A percentile compares a stretch with the other conserved stretches of the same genome.
Conservation (phyloP, 2,797 vertebrate species). For the Notolepis coatsorum region DNA sequence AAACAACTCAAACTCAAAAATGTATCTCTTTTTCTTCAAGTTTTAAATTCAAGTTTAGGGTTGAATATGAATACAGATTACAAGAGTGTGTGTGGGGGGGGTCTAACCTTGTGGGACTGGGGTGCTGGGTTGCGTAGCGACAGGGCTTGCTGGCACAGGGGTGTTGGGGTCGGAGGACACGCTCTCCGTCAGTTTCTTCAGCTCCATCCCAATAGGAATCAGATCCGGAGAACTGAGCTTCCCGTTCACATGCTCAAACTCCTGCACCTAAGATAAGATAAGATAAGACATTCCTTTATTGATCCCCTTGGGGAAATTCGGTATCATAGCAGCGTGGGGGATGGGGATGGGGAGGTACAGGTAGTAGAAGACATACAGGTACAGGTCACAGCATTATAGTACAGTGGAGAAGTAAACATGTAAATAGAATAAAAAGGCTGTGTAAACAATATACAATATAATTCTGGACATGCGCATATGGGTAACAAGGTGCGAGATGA, state of each 20-base stretch:
- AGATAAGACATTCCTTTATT: no score
- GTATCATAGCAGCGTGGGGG: no score
- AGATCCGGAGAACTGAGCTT: conserved; percentile 95
- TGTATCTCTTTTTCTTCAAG: background rate
- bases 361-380: no score
- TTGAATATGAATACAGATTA: no score
- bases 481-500: no score
- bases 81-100: background rate
- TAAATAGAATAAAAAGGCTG: no score
- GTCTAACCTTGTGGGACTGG: conserved; percentile 84
- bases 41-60: background rate
- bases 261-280: conserved; percentile 88
- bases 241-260: conserved; percentile 97
- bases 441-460: no score
- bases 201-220: conserved; percentile 87
- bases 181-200: conserved; percentile 88
- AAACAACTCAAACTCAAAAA: background rate
- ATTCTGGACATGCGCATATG: no score
- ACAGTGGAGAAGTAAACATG: no score
- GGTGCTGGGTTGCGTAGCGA: conserved; percentile 80
- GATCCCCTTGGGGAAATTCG: no score
- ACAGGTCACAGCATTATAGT: no score
- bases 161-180: conserved; percentile 95
- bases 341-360: no score
- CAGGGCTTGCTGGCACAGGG: conserved; percentile 90